Evolutionary conservation across 2,113 vertebrate genomes (phyloP), one percentile per base, ranked within the genome.

Genomic region (Zingel zingel): DNA sequence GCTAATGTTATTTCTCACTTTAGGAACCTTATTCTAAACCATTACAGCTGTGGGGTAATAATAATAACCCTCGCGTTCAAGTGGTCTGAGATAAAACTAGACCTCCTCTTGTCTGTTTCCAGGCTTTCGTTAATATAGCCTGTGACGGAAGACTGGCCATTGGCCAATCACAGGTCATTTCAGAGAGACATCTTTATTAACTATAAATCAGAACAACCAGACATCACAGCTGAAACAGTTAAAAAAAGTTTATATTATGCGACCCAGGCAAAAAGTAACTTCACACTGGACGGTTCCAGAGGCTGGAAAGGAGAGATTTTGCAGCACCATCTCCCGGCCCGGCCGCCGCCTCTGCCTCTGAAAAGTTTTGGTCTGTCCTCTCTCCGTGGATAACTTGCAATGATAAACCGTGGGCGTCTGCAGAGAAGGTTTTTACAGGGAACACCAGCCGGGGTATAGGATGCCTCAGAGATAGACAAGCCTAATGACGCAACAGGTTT

Each of bases 401-500:
- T 21, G 58, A 47, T 51, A 64, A 64, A 21, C 65, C 36, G 80
- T 84, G 84, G 88, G 85, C 79, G 84, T 63, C 74, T 21, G 64
- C 59, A 12, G 77, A 15, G 16, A 62, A 36, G 67, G 68, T 72
- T 79, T 72, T 79, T 5, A 18, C 68, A 30, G 87, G 84, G 45
- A 86, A 82, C 68, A 71, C 75, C 83, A 43, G 72, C 45, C 74
- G 39, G 75, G 69, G 54, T 25, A 74, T 33, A 61, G 67, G 82
- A 89, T 89, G 82, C 88, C 85, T 86, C 74, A 14, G 25, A 51
- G 58, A 74, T 18, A 83, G 89, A 80, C 89, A 15, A 90, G 86
- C 81, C 82, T 74, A 62, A 90, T 95, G 93, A 95, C 94, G 93
- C 92, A 93, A 86, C 81, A 47, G 75, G 54, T 89, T 92, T 85